Base-by-base conservation (phyloP, 1,140 invertebrate genomes). In the Pseudomyrmex gracilis region DNA sequence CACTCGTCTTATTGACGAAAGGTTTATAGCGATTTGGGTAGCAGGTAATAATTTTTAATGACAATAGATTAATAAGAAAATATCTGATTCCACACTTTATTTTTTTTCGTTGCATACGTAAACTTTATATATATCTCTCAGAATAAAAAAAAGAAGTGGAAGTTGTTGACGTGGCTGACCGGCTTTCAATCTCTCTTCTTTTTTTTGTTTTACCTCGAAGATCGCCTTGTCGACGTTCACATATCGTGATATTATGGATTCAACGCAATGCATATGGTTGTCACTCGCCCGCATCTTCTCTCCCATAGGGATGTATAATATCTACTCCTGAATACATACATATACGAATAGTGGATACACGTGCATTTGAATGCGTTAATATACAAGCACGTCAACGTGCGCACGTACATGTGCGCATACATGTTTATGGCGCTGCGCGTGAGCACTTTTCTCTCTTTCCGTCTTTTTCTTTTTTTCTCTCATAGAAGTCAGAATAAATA, bases 271-370 rank as follows among this genome's bases (percentile, higher is more conserved):
- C 90, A 92, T 92, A 92, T 92, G 90, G 91, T 86, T 92, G 90
- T 92, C 90, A 92, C 85, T 92, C 88, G 92, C 93, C 93, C 93
- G 93, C 93, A 94, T 94, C 92, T 92, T 91, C 90, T 91, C 90
- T 90, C 90, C 34, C 5, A 88, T 88, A 88, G 92, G 90, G 90
- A 91, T 89, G 90, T 91, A 91, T 92, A 90, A 91, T 91, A 91
- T 91, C 90, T 87, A 86, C 88, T 80, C 84, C 82, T 89, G 90
- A 90, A 90, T 92, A 80, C 20, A 80, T 80, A 80, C 76, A 80
- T 80, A 80, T 58, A 80, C 66, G 76, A 80, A 80, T 70, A 80
- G 66, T 53, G 45, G 66, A 80, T 70, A 80, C 84, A 73, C 87
- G 74, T 61, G 82, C 64, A 89, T 89, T 88, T 89, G 88, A 89